Evolutionary conservation across 1,140 invertebrate species (phyloP).

Genomic region (Hirudo medicinalis): DNA sequence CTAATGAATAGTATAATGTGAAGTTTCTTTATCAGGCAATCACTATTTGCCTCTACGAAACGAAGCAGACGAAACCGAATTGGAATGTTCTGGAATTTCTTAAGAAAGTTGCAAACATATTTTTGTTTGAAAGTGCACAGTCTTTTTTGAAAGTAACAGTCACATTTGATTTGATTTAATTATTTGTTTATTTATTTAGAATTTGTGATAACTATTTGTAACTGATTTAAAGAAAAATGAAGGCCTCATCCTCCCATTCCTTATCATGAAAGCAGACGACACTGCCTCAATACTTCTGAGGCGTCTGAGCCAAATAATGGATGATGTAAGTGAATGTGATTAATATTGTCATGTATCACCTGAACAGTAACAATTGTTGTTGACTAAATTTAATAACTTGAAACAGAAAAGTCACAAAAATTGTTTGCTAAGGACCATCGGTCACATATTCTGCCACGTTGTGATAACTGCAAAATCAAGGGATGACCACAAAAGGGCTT

Average conservation of each 20-base stretch:
- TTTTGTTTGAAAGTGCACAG: conserved; percentile 1
- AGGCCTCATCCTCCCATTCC: conserved; percentile 35
- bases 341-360: not conserved
- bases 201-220: not conserved
- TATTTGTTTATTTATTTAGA: not conserved
- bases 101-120: conserved; percentile 15
- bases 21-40: conserved; percentile 3
- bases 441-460: conserved; percentile 40
- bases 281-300: conserved; percentile 34
- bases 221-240: conserved; percentile 29
- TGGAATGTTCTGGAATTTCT: conserved; percentile 15
- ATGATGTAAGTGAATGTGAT: conserved; percentile 24
- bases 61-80: conserved; percentile 10
- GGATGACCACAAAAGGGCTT: conserved; percentile 33
- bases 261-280: conserved; percentile 35
- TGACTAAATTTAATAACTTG: not conserved
- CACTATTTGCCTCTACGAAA: conserved; percentile 2
- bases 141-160: conserved; percentile 6
- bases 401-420: conserved; percentile 25
- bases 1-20: not conserved
- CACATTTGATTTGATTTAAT: not conserved
- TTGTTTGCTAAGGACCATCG: conserved; percentile 36
- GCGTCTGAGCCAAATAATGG: conserved; percentile 24
- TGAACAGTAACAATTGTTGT: not conserved
- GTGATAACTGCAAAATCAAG: conserved; percentile 33